These are phyloP conservation scores for Noctilio leporinus DNA, from an alignment of 2,113 vertebrate species.

Conservation along the genomic window DNA sequence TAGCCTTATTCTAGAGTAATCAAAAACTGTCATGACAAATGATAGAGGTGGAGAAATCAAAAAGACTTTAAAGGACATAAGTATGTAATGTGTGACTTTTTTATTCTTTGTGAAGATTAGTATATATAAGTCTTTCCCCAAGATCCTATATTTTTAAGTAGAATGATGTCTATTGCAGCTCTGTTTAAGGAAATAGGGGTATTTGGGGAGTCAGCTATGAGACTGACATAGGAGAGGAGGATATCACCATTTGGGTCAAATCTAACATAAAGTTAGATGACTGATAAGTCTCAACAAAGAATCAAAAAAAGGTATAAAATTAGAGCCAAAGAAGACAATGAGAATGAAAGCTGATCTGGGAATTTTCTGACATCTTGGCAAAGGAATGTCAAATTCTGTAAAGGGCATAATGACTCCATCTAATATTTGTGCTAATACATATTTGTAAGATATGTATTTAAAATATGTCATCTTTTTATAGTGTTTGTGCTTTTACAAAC, in stretches of 20 bases:
- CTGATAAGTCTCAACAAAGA: background rate
- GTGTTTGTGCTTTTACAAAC: background rate
- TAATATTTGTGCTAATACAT: background rate
- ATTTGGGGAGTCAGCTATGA: background rate
- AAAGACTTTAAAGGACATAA: background rate
- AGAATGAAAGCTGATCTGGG: background rate
- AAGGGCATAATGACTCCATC: background rate
- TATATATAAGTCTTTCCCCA: background rate
- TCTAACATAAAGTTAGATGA: background rate
- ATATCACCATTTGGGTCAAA: background rate
- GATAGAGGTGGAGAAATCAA: background rate
- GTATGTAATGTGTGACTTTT: background rate
- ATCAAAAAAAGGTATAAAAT: background rate
- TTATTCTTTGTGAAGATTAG: background rate
- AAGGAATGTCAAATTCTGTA: background rate
- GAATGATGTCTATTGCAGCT: rapidly evolving
- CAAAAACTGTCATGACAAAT: background rate
- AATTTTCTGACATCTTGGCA: background rate
- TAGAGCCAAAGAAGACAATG: background rate
- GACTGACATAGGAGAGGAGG: background rate
- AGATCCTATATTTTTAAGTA: background rate
- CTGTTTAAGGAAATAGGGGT: background rate
- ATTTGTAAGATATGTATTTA: background rate
- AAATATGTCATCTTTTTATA: background rate
- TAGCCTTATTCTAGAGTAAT: background rate